Evolutionary conservation across 2,113 vertebrate genomes (phyloP).

Genomic region (Siniperca chuatsi): DNA sequence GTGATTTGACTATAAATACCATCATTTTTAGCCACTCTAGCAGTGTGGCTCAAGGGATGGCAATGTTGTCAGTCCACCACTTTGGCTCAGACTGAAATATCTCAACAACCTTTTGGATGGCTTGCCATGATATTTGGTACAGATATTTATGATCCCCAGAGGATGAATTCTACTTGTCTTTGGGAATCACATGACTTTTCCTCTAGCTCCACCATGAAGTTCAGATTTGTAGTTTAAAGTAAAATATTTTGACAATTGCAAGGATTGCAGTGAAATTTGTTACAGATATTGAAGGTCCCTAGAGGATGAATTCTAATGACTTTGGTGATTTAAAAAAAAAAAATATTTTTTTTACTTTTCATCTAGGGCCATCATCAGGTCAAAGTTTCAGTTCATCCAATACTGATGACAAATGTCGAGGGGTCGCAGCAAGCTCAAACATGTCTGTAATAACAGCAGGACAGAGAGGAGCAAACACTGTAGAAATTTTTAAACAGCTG

Average conservation of each 20-base stretch:
- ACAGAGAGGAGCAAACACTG: no score
- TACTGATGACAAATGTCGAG: neutral
- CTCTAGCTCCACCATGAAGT: neutral
- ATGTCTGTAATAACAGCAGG: no score
- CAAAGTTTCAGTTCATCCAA: neutral
- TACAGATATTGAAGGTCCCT: no score
- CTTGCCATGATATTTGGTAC: neutral
- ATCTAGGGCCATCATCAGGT: no score
- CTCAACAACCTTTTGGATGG: no score
- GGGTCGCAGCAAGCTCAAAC: no score
- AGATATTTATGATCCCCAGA: neutral
- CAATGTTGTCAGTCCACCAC: neutral
- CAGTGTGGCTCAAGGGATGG: neutral
- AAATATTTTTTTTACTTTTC: no score
- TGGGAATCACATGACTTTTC: neutral
- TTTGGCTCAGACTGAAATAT: no score
- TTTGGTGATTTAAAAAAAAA: no score
- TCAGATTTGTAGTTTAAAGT: neutral
- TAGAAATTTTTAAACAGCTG: no score
- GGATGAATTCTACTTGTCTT: neutral
- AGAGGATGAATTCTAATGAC: no score
- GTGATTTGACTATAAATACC: neutral
- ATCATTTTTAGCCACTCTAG: neutral
- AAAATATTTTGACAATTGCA: neutral
- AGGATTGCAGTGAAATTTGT: no score